These are phyloP conservation scores for Lithodes maja DNA, from an alignment of 2,888 invertebrate species.

Conservation along the genomic window DNA sequence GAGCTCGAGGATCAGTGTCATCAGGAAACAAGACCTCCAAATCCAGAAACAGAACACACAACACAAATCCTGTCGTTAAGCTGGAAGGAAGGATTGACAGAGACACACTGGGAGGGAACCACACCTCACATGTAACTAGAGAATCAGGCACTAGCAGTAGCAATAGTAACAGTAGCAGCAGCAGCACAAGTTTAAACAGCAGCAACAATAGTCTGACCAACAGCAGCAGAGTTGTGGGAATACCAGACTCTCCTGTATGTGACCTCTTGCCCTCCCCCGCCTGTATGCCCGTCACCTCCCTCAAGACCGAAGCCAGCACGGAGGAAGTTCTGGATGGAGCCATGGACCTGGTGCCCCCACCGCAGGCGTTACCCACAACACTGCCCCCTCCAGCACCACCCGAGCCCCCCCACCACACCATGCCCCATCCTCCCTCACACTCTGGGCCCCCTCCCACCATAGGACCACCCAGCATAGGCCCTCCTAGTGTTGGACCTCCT, in stretches of 20 bases:
- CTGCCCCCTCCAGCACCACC: conserved; percentile 62
- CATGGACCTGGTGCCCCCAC: conserved; percentile 54
- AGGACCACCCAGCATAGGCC: conserved; percentile 65
- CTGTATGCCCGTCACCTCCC: conserved; percentile 20
- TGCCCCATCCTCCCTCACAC: conserved; percentile 63
- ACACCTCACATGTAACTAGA: conserved; percentile 36
- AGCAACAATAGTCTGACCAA: conserved; percentile 44
- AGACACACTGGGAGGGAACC: conserved; percentile 36
- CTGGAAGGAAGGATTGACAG: conserved; percentile 60
- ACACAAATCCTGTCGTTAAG: conserved; percentile 60
- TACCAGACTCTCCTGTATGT: conserved; percentile 51
- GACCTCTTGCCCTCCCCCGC: conserved; percentile 48
- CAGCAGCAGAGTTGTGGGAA: conserved; percentile 44
- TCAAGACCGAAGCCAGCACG: conserved; percentile 57
- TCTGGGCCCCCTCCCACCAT: conserved; percentile 65
- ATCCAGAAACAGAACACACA: conserved; percentile 41
- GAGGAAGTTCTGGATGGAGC: conserved; percentile 52
- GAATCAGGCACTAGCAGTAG: conserved; percentile 49
- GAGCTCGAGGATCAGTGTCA: conserved; percentile 50
- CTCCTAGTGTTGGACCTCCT: conserved; percentile 60
- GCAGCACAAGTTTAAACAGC: conserved; percentile 44
- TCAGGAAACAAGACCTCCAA: conserved; percentile 55
- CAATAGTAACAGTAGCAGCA: conserved; percentile 47
- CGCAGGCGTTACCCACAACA: conserved; percentile 52
- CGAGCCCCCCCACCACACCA: conserved; percentile 58